Evolutionary conservation across 2,113 vertebrate species (phyloP).

Genomic region (Eulemur rufifrons): DNA sequence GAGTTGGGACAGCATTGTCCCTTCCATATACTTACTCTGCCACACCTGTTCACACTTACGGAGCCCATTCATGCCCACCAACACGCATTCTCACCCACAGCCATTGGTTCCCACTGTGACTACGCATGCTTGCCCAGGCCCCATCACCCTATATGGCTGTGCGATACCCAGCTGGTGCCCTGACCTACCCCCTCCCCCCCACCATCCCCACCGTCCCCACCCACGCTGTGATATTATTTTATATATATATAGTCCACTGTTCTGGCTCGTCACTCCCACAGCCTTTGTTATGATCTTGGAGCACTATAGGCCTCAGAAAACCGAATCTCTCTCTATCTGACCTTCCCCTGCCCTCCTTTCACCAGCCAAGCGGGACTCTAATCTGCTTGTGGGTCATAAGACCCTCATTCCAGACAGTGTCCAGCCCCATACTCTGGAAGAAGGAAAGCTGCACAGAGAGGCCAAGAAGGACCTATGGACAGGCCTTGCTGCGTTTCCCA

Average conservation of each 20-base stretch:
- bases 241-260: no score
- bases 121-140: not conserved
- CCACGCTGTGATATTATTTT: not conserved
- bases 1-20: not conserved
- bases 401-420: no score
- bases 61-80: no score
- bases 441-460: no score
- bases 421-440: no score
- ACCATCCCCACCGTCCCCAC: not conserved
- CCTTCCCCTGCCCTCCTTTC: not conserved
- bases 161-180: not conserved
- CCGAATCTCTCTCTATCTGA: not conserved
- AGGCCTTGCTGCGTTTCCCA: no score
- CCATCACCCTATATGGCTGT: no score
- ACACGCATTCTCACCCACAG: not conserved
- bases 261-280: not conserved
- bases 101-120: not conserved
- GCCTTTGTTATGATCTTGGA: not conserved
- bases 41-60: not conserved
- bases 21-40: not conserved
- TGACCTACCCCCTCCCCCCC: no score
- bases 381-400: no score
- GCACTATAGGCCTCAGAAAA: not conserved
- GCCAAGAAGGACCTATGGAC: no score
- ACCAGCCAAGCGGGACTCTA: not conserved